Percentiles rank a stretch among this genome's conserved stretches.
Conservation (phyloP, 1,140 invertebrate genomes). For the Nilaparvata lugens region DNA sequence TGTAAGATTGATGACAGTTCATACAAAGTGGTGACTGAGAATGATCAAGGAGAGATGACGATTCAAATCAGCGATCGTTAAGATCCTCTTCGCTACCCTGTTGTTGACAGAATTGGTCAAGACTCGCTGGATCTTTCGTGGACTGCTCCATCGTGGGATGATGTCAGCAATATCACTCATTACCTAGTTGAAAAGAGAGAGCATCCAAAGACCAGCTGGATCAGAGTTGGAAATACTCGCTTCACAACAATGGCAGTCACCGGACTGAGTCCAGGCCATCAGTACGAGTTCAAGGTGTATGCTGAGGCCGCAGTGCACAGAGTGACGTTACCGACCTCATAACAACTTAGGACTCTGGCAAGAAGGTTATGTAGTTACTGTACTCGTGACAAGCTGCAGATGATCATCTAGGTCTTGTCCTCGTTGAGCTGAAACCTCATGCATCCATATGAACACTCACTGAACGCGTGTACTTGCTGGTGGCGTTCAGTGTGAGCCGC, state of each 20-base stretch:
- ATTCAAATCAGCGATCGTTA: conserved; percentile 95
- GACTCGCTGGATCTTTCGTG: conserved; percentile 83
- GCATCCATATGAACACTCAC: no score
- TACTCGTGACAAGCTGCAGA: conserved; percentile 82
- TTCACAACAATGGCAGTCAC: conserved; percentile 87
- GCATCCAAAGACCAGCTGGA: conserved; percentile 89
- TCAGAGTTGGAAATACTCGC: conserved; percentile 83
- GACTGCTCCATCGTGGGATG: conserved; percentile 88
- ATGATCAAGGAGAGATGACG: conserved; percentile 92
- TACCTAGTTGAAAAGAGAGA: conserved; percentile 92
- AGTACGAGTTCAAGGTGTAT: conserved; percentile 94
- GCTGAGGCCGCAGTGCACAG: conserved; percentile 91
- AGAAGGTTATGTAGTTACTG: conserved; percentile 76
- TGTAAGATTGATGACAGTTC: conserved; percentile 88
- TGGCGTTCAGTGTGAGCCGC: no score
- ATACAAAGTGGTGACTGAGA: conserved; percentile 89
- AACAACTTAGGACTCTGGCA: conserved; percentile 69
- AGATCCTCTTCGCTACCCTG: conserved; percentile 88
- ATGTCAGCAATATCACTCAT: conserved; percentile 89
- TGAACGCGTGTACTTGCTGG: no score
- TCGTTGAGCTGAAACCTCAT: no score
- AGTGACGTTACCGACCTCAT: conserved; percentile 75
- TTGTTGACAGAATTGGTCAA: conserved; percentile 74
- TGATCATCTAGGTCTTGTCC: no score
- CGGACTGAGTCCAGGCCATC: conserved; percentile 76